These are phyloP conservation scores for Acrocephalus kingi DNA, from an alignment of 2,113 vertebrate genomes.

Conservation along the genomic window DNA sequence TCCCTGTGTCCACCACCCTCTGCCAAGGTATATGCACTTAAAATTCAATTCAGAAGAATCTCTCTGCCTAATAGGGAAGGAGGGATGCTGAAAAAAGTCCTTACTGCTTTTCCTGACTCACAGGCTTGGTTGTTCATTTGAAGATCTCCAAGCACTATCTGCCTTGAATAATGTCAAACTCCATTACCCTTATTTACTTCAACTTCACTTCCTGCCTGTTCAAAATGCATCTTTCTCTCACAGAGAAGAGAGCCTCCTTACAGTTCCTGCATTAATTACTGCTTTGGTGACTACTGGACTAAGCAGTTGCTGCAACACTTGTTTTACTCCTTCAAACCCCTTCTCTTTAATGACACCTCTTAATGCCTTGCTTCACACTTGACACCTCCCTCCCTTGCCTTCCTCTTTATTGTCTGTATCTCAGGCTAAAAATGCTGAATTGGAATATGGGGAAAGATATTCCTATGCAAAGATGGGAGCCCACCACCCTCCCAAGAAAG, in stretches of 20 bases:
- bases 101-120: not conserved
- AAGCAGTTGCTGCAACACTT: not conserved
- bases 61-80: not conserved
- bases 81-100: not conserved
- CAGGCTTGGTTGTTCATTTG: not conserved
- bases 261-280: not conserved
- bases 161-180: not conserved
- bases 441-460: not conserved
- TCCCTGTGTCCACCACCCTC: not conserved
- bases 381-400: not conserved
- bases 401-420: not conserved
- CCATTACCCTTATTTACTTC: not conserved
- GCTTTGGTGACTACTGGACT: not conserved
- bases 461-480: not conserved
- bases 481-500: not conserved
- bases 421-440: not conserved
- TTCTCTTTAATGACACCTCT: not conserved
- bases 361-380: not conserved
- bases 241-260: not conserved
- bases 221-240: not conserved
- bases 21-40: not conserved
- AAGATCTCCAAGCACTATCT: not conserved
- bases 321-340: not conserved
- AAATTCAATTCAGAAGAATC: not conserved
- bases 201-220: not conserved